A percentile compares a stretch with the other conserved stretches of the same genome.
Evolutionary conservation across 2,797 vertebrate species (phyloP).

Genomic region (Falco peregrinus): DNA sequence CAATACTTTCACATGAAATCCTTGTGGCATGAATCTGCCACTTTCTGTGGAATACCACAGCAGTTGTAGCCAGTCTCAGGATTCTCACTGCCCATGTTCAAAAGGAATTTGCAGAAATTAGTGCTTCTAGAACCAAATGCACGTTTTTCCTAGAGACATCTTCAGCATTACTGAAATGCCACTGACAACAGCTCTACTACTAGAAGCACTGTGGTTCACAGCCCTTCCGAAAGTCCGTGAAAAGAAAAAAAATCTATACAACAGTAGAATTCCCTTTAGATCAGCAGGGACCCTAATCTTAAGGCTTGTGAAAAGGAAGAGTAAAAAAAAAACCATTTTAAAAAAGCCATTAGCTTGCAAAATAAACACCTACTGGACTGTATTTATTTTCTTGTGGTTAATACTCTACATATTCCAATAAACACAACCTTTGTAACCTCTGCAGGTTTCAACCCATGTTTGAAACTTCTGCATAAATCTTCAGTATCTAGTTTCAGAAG

Average conservation of each 20-base stretch:
- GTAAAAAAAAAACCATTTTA: neutral
- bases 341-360: neutral
- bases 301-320: neutral
- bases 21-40: neutral
- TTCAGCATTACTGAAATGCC: neutral
- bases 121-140: neutral
- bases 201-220: neutral
- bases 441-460: neutral
- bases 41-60: neutral
- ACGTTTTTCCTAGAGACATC: neutral
- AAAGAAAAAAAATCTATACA: neutral
- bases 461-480: neutral
- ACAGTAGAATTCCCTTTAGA: neutral
- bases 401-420: slow-evolving; percentile 5
- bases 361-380: neutral
- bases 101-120: neutral
- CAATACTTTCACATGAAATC: neutral
- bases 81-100: neutral
- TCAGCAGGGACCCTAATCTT: neutral
- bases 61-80: neutral
- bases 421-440: neutral
- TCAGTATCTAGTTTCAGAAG: slow-evolving; percentile 6
- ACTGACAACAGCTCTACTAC: neutral
- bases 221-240: neutral
- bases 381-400: slow-evolving; percentile 39